These are phyloP conservation scores for Gavialis gangeticus DNA, from an alignment of 2,113 vertebrate species.

Conservation along the genomic window DNA sequence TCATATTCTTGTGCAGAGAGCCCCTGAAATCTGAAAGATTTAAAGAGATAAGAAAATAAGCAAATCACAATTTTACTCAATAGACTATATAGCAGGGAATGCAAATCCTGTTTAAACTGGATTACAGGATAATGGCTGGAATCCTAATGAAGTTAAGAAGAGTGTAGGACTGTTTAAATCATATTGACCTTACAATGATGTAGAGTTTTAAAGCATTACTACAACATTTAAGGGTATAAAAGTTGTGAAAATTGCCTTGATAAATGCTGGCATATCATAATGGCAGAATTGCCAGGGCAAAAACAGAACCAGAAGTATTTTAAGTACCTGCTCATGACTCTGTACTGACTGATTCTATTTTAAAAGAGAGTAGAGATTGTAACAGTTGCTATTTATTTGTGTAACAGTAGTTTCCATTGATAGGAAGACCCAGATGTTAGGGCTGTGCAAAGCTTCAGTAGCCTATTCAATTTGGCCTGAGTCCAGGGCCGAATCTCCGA, in stretches of 20 bases:
- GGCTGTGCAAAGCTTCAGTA: too few relatives aligned
- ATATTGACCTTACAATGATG: too few relatives aligned
- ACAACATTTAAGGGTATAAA: background rate
- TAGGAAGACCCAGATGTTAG: too few relatives aligned
- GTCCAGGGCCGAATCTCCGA: too few relatives aligned
- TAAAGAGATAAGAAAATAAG: background rate
- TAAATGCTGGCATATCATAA: constrained; percentile 7
- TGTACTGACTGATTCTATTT: constrained; percentile 18
- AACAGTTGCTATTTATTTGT: background rate
- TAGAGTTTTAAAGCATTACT: background rate
- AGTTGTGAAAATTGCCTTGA: background rate
- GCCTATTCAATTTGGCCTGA: too few relatives aligned
- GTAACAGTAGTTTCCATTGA: background rate
- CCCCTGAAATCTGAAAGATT: background rate
- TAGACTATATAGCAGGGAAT: background rate
- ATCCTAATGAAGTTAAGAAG: background rate
- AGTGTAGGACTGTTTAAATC: background rate
- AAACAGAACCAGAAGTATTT: background rate
- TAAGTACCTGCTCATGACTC: background rate
- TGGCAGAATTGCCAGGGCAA: constrained; percentile 32
- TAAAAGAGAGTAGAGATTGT: background rate
- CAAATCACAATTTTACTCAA: background rate
- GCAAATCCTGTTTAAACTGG: background rate
- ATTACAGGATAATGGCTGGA: background rate
- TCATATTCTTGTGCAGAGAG: fast-evolving